Evolutionary conservation across 2,797 vertebrate genomes (phyloP).

Genomic region (Myoxocephalus aenaeus): DNA sequence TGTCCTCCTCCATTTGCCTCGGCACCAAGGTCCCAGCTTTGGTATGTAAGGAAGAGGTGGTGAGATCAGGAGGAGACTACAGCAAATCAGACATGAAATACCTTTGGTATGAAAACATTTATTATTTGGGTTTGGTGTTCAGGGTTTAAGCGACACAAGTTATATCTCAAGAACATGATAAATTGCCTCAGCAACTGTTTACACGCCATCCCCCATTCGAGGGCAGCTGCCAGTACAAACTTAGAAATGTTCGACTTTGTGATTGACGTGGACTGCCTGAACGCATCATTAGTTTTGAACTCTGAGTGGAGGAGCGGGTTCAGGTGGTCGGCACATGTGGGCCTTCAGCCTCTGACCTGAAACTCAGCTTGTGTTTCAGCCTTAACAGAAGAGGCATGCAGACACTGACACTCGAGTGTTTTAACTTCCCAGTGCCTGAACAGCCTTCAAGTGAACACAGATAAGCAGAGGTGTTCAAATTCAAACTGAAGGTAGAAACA

Average conservation of each 20-base stretch:
- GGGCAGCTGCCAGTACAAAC: neutral
- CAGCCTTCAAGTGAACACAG: neutral
- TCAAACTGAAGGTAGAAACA: neutral
- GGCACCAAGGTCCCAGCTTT: no score
- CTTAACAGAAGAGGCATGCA: neutral
- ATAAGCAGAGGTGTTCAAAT: neutral
- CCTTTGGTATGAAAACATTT: no score
- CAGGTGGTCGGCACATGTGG: neutral
- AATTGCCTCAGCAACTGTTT: neutral
- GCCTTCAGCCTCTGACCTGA: neutral
- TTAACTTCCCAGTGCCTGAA: no score
- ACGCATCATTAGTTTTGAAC: neutral
- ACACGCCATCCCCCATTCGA: neutral
- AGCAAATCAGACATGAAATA: no score
- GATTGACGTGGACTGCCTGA: neutral
- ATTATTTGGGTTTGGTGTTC: no score
- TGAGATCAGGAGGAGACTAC: no score
- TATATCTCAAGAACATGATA: no score
- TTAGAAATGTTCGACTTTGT: slow-evolving; percentile 10
- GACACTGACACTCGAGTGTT: neutral
- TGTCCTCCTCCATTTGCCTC: no score
- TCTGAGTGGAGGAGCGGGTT: neutral
- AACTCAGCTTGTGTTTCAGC: neutral
- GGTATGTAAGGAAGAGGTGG: no score
- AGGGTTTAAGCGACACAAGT: no score